Conservation (phyloP, 2,113 vertebrate genomes). For the Eidolon helvum region DNA sequence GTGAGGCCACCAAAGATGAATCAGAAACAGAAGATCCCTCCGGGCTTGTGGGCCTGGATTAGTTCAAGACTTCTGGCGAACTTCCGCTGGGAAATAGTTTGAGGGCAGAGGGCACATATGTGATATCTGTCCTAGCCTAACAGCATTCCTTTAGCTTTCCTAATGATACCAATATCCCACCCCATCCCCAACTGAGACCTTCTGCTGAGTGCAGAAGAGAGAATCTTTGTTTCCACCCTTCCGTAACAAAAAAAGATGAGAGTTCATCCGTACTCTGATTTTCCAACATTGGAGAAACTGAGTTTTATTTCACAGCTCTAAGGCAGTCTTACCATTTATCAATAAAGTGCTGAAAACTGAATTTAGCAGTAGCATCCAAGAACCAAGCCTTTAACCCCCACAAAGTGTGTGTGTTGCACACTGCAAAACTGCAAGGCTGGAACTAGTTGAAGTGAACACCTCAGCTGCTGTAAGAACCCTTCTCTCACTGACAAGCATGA, state of each 20-base stretch:
- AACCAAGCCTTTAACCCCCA: constrained; percentile 21
- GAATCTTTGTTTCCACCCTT: neutral
- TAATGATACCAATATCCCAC: neutral
- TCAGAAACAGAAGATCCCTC: neutral
- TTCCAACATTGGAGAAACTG: constrained; percentile 24
- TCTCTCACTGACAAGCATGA: neutral
- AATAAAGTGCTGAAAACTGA: constrained; percentile 18
- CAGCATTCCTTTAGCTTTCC: neutral
- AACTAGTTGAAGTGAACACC: neutral
- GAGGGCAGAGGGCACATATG: neutral
- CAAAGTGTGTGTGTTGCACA: neutral
- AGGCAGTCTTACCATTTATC: constrained; percentile 12
- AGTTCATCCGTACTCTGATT: constrained; percentile 56
- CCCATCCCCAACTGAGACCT: neutral
- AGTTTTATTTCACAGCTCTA: constrained; percentile 59
- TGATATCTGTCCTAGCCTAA: neutral
- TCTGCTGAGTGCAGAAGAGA: neutral
- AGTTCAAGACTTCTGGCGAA: neutral
- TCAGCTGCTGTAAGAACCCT: neutral
- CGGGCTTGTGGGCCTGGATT: neutral
- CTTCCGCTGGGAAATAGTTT: neutral
- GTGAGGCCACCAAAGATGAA: neutral
- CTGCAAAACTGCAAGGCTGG: neutral
- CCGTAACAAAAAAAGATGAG: neutral
- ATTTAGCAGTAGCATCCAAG: neutral